Evolutionary conservation across 2,888 invertebrate species (phyloP).

Genomic region (Callimorpha dominula): DNA sequence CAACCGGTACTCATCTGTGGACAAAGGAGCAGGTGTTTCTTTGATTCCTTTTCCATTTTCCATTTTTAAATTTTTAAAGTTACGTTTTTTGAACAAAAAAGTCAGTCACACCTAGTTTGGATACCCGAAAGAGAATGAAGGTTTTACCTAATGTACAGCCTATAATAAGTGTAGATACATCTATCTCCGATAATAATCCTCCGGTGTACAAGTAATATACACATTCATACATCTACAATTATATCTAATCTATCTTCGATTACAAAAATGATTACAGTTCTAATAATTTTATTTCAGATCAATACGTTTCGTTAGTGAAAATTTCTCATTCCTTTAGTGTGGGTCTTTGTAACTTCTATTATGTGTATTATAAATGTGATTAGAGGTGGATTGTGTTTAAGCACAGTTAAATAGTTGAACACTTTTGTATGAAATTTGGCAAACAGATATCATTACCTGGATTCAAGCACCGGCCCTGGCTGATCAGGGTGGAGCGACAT

Average conservation of each 20-base stretch:
- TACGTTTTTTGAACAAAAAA: not conserved
- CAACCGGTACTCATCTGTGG: slow-evolving; percentile 48
- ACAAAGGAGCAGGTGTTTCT: not conserved
- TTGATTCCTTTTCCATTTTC: not conserved
- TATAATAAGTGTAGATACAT: slow-evolving; percentile 10
- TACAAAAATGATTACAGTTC: not conserved
- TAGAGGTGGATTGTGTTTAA: not conserved
- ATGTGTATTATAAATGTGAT: not conserved
- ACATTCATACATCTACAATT: not conserved
- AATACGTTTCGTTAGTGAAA: not conserved
- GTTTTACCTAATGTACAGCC: not conserved
- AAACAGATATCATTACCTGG: too few relatives aligned
- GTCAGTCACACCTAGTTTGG: slow-evolving; percentile 5
- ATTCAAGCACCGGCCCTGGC: too few relatives aligned
- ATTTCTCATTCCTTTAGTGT: not conserved
- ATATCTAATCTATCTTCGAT: slow-evolving; percentile 10
- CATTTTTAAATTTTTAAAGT: not conserved
- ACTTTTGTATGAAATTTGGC: too few relatives aligned
- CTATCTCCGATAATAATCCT: slow-evolving; percentile 11
- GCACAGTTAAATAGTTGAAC: too few relatives aligned
- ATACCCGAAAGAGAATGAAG: slow-evolving; percentile 7
- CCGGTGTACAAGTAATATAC: not conserved
- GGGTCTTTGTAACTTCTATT: not conserved
- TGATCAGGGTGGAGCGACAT: too few relatives aligned
- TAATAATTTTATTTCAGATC: not conserved